Percentiles rank a stretch among this genome's conserved stretches.
phyloP scores from a whole-genome alignment of 1,140 invertebrate species.

The Cheumatopsyche charites region DNA sequence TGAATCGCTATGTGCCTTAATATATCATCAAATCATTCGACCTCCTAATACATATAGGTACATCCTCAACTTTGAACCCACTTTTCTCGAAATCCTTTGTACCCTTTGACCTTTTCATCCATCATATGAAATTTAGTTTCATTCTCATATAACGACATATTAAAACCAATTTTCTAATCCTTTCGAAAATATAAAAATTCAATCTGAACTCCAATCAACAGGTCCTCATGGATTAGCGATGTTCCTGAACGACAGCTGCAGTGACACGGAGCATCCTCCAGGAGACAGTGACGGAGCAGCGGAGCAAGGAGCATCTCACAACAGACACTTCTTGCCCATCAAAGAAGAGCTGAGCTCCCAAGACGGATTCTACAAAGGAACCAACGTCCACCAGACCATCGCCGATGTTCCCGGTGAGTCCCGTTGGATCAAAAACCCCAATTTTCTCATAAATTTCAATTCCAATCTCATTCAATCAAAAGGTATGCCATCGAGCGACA shows the following conservation, averaged over 20 bases:
- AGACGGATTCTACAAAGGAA: constrained; percentile 42
- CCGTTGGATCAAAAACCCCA: not conserved
- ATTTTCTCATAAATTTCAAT: not conserved
- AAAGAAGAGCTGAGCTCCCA: constrained; percentile 52
- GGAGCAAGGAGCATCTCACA: constrained; percentile 49
- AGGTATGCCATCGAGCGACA: constrained; percentile 54
- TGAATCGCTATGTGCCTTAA: too few species aligned
- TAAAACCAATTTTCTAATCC: too few species aligned
- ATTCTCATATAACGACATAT: too few species aligned
- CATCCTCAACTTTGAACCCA: too few species aligned
- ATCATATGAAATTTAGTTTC: too few species aligned
- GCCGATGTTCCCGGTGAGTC: constrained; percentile 48
- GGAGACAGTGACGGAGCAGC: constrained; percentile 37
- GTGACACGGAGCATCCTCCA: constrained; percentile 56
- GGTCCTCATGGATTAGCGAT: constrained; percentile 53
- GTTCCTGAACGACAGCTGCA: constrained; percentile 59
- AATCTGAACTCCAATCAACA: too few species aligned
- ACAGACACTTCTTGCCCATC: constrained; percentile 54
- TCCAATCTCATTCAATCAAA: constrained; percentile 45
- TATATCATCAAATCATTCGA: too few species aligned
- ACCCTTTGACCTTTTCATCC: too few species aligned
- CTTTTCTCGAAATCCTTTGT: too few species aligned
- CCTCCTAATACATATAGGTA: too few species aligned
- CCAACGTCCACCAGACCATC: constrained; percentile 25
- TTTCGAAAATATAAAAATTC: too few species aligned